Conservation (phyloP, 1,140 invertebrate genomes). For the Aphelinus certus region DNA sequence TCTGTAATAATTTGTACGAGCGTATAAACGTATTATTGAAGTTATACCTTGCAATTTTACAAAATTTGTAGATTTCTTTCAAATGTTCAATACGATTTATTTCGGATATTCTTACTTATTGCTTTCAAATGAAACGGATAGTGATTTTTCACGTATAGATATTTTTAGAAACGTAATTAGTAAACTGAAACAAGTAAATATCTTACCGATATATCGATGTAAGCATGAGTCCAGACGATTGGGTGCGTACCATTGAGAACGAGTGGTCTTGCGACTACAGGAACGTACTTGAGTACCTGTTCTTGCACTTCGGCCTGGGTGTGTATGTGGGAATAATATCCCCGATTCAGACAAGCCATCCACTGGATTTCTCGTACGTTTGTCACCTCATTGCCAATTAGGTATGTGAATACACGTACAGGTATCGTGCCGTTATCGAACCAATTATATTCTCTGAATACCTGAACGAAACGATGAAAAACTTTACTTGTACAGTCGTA, state of each 20-base stretch:
- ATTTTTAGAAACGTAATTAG: too few relatives aligned
- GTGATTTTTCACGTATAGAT: too few relatives aligned
- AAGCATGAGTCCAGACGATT: constrained; percentile 89
- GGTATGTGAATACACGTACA: constrained; percentile 95
- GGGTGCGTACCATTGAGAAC: constrained; percentile 83
- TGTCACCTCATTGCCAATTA: constrained; percentile 94
- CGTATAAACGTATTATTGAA: too few relatives aligned
- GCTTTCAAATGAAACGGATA: too few relatives aligned
- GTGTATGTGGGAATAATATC: constrained; percentile 92
- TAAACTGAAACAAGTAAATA: background rate
- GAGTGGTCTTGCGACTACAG: constrained; percentile 87
- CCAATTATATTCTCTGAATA: constrained; percentile 89
- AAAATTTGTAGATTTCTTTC: too few relatives aligned
- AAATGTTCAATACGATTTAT: too few relatives aligned
- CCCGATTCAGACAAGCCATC: constrained; percentile 97
- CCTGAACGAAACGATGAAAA: constrained; percentile 48
- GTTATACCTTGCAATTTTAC: too few relatives aligned
- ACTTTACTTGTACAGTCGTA: too few relatives aligned
- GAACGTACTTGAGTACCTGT: constrained; percentile 92
- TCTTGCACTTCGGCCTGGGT: constrained; percentile 92
- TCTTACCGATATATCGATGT: constrained; percentile 83
- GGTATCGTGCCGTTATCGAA: constrained; percentile 75
- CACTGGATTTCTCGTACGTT: constrained; percentile 90
- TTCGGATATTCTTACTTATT: too few relatives aligned
- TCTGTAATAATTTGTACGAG: too few relatives aligned